phyloP scores from a whole-genome alignment of 2,797 vertebrate species.

The Etheostoma perlongum region DNA sequence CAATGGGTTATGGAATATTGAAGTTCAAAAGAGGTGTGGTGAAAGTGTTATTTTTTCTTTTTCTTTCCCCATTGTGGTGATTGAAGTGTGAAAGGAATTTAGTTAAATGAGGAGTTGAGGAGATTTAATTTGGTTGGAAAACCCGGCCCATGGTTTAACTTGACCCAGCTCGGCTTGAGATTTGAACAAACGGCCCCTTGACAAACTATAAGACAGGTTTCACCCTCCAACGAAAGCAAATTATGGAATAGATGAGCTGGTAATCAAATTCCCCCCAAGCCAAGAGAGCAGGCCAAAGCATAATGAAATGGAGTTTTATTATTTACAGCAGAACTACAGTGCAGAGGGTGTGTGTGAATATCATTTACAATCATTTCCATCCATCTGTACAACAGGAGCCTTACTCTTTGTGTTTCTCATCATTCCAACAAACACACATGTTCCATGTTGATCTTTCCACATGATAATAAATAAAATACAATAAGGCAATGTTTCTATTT shows the following conservation, averaged over 20 bases:
- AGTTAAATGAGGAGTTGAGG: slow-evolving; percentile 47
- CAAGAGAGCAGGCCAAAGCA: slow-evolving; percentile 47
- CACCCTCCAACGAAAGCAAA: slow-evolving; percentile 70
- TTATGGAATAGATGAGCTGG: slow-evolving; percentile 65
- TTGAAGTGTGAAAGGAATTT: slow-evolving; percentile 65
- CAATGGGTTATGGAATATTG: slow-evolving; percentile 76
- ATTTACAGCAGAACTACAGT: slow-evolving; percentile 80
- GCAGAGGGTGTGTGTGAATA: slow-evolving; percentile 69
- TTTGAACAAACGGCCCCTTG: slow-evolving; percentile 27
- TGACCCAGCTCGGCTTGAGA: slow-evolving; percentile 49
- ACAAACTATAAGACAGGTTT: slow-evolving; percentile 53
- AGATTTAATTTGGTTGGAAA: slow-evolving; percentile 70
- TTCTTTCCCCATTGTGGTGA: slow-evolving; percentile 53
- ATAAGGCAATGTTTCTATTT: slow-evolving; percentile 82
- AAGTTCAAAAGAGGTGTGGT: slow-evolving; percentile 71
- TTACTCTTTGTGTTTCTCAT: slow-evolving; percentile 36
- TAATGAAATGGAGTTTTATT: slow-evolving; percentile 82
- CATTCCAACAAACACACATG: slow-evolving; percentile 42
- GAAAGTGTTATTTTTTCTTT: slow-evolving; percentile 60
- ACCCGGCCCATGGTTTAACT: slow-evolving; percentile 52
- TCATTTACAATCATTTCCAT: slow-evolving; percentile 71
- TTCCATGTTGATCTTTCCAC: slow-evolving; percentile 68
- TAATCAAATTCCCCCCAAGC: slow-evolving; percentile 63
- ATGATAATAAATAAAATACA: slow-evolving; percentile 71
- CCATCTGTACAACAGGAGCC: slow-evolving; percentile 58